Evolutionary conservation across 2,888 invertebrate genomes (phyloP).

Genomic region (Cerastoderma edule): DNA sequence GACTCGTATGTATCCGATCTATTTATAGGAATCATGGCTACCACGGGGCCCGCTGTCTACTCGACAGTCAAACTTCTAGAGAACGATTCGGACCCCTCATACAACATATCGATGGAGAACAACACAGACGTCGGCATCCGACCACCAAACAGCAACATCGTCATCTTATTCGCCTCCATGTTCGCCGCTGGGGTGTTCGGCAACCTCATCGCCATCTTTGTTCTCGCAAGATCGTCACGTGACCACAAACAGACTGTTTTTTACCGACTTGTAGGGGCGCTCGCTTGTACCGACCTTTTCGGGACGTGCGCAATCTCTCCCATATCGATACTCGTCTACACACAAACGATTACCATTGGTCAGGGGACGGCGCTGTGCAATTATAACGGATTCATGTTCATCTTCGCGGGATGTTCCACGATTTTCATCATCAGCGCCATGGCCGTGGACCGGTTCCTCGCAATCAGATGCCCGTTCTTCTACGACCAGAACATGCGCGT

Average conservation of each 20-base stretch:
- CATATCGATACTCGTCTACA: conserved; percentile 70
- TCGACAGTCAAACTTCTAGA: not conserved
- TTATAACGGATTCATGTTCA: conserved; percentile 81
- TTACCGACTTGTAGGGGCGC: conserved; percentile 80
- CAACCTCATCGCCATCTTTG: conserved; percentile 80
- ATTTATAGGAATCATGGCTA: conserved; percentile 1
- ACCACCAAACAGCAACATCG: conserved; percentile 20
- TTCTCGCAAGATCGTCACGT: conserved; percentile 72
- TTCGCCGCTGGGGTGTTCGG: conserved; percentile 76
- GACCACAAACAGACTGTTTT: conserved; percentile 80
- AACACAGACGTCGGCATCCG: not conserved
- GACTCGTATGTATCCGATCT: too few relatives aligned
- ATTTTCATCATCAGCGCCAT: conserved; percentile 81
- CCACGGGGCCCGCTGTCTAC: not conserved
- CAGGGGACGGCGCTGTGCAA: conserved; percentile 78
- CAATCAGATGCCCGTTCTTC: conserved; percentile 77
- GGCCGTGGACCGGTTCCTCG: conserved; percentile 81
- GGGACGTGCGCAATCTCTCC: conserved; percentile 79
- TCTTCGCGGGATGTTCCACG: conserved; percentile 79
- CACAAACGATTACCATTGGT: conserved; percentile 70
- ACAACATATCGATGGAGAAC: conserved; percentile 8
- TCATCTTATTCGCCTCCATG: conserved; percentile 57
- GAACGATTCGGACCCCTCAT: conserved; percentile 9
- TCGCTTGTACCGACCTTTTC: conserved; percentile 80
- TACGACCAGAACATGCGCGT: conserved; percentile 73